Conservation (phyloP, 53 echinoderm and acorn worm genomes). For the Luidia sarsii region DNA sequence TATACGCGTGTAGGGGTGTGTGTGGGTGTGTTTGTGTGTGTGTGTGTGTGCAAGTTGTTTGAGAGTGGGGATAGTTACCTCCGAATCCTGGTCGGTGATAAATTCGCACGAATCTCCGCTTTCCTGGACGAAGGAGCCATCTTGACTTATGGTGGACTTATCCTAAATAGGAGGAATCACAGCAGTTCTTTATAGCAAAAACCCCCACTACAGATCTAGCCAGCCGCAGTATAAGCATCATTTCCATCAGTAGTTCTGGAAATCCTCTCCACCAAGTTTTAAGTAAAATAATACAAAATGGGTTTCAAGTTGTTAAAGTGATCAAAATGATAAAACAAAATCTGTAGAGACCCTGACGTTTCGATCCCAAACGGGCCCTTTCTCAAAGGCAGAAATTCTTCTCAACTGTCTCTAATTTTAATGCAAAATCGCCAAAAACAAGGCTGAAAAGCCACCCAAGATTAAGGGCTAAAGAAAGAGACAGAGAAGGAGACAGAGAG, state of each 20-base stretch:
- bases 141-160: constrained; percentile 3
- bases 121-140: background rate
- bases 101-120: background rate
- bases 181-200: too few species aligned
- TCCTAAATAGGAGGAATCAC: constrained; percentile 1
- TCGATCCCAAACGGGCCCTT: too few species aligned
- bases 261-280: background rate
- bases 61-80: too few species aligned
- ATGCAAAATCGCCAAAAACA: too few species aligned
- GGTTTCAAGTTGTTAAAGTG: background rate
- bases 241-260: background rate
- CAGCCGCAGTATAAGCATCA: background rate
- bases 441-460: too few species aligned
- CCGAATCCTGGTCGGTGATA: background rate
- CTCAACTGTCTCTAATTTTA: too few species aligned
- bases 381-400: too few species aligned
- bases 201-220: background rate
- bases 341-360: background rate
- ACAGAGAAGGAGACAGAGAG: too few species aligned
- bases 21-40: too few species aligned
- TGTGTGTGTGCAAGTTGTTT: background rate
- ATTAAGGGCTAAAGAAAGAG: too few species aligned
- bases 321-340: background rate
- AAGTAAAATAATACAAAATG: background rate
- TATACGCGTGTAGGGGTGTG: too few species aligned